phyloP scores from a whole-genome alignment of 2,888 invertebrate genomes.

The Drosophila neotestacea region DNA sequence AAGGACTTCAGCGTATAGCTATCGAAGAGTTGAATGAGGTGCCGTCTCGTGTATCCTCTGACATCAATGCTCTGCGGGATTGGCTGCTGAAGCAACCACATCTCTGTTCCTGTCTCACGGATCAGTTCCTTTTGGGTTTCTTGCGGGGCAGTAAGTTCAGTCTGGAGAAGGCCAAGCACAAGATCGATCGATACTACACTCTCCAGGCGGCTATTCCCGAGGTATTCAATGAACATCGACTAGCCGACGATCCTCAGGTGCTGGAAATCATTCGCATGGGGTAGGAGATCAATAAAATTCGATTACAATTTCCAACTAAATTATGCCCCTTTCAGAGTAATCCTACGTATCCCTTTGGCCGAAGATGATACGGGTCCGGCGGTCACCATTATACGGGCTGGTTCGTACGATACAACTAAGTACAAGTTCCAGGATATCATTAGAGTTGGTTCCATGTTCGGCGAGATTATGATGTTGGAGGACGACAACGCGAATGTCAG shows the following conservation, averaged over 20 bases:
- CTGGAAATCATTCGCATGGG: conserved; percentile 82
- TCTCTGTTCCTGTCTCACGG: conserved; percentile 83
- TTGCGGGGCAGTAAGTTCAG: conserved; percentile 87
- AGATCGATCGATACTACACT: conserved; percentile 87
- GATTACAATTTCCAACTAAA: not conserved
- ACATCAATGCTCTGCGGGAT: conserved; percentile 85
- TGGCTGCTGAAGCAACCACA: conserved; percentile 87
- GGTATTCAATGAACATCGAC: conserved; percentile 85
- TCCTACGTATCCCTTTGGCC: conserved; percentile 80
- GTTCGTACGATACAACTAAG: conserved; percentile 86
- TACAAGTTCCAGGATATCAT: conserved; percentile 86
- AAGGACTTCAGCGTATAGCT: conserved; percentile 82
- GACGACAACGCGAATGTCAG: conserved; percentile 88
- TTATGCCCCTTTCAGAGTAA: conserved; percentile 39
- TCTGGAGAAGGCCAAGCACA: conserved; percentile 87
- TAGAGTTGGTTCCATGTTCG: conserved; percentile 87
- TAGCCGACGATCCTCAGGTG: conserved; percentile 75
- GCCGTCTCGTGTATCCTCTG: conserved; percentile 79
- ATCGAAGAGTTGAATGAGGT: conserved; percentile 86
- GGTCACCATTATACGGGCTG: conserved; percentile 86
- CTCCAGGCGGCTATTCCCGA: conserved; percentile 87
- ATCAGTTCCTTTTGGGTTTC: conserved; percentile 87
- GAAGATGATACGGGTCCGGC: conserved; percentile 85
- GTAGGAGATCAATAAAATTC: conserved; percentile 20
- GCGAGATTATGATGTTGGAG: conserved; percentile 88